Evolutionary conservation across 1,140 invertebrate genomes (phyloP).

Genomic region (Melipona quadrifasciata): DNA sequence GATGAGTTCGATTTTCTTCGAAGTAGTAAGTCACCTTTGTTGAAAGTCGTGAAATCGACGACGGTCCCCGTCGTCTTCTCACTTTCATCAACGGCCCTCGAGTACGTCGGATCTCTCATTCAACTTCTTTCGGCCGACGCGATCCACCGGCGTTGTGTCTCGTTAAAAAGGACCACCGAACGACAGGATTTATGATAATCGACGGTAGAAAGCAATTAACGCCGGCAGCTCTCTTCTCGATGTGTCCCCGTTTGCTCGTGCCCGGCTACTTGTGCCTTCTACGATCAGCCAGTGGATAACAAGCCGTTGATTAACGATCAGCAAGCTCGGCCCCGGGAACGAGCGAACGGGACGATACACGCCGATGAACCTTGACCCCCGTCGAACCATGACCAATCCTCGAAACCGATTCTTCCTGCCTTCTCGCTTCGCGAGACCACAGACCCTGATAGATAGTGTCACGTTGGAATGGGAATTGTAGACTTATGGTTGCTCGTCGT

Average conservation of each 20-base stretch:
- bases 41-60: background rate
- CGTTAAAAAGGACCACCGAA: constrained; percentile 9
- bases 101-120: background rate
- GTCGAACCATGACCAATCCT: constrained; percentile 42
- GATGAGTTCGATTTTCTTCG: background rate
- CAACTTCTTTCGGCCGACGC: background rate
- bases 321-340: constrained; percentile 24
- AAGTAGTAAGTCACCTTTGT: background rate
- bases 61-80: background rate
- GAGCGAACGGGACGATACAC: constrained; percentile 38
- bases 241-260: constrained; percentile 43
- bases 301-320: constrained; percentile 62
- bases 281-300: constrained; percentile 52
- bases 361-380: constrained; percentile 59
- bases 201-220: constrained; percentile 47
- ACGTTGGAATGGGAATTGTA: constrained; percentile 12
- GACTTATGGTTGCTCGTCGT: background rate
- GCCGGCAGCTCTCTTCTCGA: constrained; percentile 6
- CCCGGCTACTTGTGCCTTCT: constrained; percentile 34
- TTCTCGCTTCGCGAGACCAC: background rate
- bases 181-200: constrained; percentile 54
- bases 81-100: constrained; percentile 13
- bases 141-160: background rate
- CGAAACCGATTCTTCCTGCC: constrained; percentile 33
- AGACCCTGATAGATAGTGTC: constrained; percentile 49